A percentile compares a stretch with the other conserved stretches of the same genome.
phyloP scores from a whole-genome alignment of 2,797 vertebrate species.

The Anas capensis region DNA sequence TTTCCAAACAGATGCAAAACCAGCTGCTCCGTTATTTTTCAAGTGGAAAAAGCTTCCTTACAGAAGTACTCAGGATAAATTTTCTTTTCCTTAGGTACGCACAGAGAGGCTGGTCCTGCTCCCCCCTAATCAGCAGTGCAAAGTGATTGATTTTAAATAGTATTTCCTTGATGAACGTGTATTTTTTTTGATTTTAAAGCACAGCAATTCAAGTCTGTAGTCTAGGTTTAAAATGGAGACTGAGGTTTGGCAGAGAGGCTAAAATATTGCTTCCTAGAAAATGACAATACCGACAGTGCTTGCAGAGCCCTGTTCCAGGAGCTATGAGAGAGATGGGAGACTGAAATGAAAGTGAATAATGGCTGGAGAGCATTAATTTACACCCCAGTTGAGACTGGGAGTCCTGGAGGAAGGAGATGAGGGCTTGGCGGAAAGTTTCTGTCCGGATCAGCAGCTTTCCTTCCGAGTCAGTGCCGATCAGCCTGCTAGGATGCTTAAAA shows the following conservation, averaged over 20 bases:
- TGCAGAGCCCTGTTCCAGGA: neutral
- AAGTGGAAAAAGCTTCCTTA: neutral
- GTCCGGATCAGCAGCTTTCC: neutral
- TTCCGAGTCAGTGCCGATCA: neutral
- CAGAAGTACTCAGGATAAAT: neutral
- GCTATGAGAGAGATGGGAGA: neutral
- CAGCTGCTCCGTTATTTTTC: neutral
- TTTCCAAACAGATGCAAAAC: neutral
- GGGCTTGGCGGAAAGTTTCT: neutral
- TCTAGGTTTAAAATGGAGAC: neutral
- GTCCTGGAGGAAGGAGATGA: neutral
- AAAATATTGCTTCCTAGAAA: neutral
- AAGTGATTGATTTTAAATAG: neutral
- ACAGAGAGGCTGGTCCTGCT: neutral
- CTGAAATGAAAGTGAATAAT: slow-evolving; percentile 4
- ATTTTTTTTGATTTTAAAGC: neutral
- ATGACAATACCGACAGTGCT: rapidly evolving
- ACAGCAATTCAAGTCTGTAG: rapidly evolving
- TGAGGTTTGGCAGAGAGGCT: neutral
- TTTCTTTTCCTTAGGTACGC: neutral
- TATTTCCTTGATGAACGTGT: neutral
- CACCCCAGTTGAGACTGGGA: neutral
- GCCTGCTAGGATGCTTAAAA: neutral
- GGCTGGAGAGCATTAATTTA: neutral
- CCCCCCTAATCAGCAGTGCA: neutral